A percentile compares a stretch with the other conserved stretches of the same genome.
These are phyloP conservation scores for Herpetotheres cachinnans DNA, from an alignment of 2,113 vertebrate species.

Conservation along the genomic window DNA sequence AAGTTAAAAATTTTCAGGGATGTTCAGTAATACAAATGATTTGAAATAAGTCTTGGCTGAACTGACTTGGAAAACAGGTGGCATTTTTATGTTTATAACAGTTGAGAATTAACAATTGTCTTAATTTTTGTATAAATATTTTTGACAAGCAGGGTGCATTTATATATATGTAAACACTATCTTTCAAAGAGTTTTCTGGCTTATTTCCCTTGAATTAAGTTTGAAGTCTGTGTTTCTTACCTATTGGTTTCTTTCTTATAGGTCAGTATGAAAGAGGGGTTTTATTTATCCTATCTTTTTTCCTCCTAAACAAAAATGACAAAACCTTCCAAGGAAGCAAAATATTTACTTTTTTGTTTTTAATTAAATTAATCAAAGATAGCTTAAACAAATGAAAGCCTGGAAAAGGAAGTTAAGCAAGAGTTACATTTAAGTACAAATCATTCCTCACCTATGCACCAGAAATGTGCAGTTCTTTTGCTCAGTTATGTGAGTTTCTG, in stretches of 20 bases:
- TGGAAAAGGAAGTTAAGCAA: neutral
- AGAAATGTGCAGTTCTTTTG: neutral
- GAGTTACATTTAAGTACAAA: neutral
- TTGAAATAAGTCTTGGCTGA: slow-evolving; percentile 60
- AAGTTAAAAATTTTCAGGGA: slow-evolving; percentile 65
- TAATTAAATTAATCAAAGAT: slow-evolving; percentile 8
- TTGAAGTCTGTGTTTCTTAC: slow-evolving; percentile 18
- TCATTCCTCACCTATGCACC: neutral
- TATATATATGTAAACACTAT: slow-evolving; percentile 48
- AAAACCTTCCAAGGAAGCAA: neutral
- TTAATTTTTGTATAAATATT: slow-evolving; percentile 65
- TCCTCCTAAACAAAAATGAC: slow-evolving; percentile 1
- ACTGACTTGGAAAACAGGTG: slow-evolving; percentile 61
- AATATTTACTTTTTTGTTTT: neutral
- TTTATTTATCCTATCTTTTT: slow-evolving; percentile 1
- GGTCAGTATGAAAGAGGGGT: neutral
- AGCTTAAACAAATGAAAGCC: slow-evolving; percentile 16
- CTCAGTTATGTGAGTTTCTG: neutral
- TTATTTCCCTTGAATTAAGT: slow-evolving; percentile 18
- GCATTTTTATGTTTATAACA: slow-evolving; percentile 68
- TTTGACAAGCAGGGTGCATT: slow-evolving; percentile 59
- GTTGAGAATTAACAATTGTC: slow-evolving; percentile 58
- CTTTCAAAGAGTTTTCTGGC: slow-evolving; percentile 1
- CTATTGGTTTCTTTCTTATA: neutral
- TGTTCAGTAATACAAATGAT: slow-evolving; percentile 50